Evolutionary conservation across 2,888 invertebrate species (phyloP), one percentile per base, ranked within the genome.

Genomic region (Tetanocera ferruginea): DNA sequence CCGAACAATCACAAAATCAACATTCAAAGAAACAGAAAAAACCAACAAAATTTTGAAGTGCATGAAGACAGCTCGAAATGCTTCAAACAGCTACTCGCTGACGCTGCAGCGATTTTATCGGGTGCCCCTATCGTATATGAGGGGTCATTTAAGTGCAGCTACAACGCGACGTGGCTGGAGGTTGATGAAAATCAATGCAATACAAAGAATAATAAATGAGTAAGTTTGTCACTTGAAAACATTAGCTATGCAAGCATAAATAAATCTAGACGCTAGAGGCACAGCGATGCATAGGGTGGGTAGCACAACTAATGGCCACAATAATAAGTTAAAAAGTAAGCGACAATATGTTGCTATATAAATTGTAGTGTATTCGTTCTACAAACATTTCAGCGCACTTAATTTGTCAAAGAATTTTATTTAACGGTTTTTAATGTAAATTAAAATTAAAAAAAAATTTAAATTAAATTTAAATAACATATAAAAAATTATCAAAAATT

Each of bases 51-150:
- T 8, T 66, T 66, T 66, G 19, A 19, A 37, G 34, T 37, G 34
- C 37, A 66, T 37, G 19, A 34, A 66, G 31, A 9, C 37, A 66
- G 23, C 37, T 49, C 11, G n/a, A 17, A 19, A 67, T n/a, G 37
- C 67, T 66, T 28, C 9, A 43, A 43, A 43, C 1, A 60, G 19
- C 17, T 23, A 25, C 9, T 66, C 66, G 19, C 34, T 66, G 34
- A 34, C 37, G 23, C 43, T 19, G 37, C 19, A 14, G 4, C 43
- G 34, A 67, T 67, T 67, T 23, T 23, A 37, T 23, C 37, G 37
- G 43, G 19, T 37, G 67, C 67, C 67, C 67, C 67, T 67, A 67
- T 43, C 67, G 43, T 67, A 67, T 43, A 11, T 67, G 43, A 19
- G 37, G 67, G 34, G 67, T 67, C 67, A 67, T 67, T 67, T 37